Percentiles rank a stretch among this genome's conserved stretches.
Evolutionary conservation across 2,113 vertebrate genomes (phyloP).

Genomic region (Rhadina sibilatrix): DNA sequence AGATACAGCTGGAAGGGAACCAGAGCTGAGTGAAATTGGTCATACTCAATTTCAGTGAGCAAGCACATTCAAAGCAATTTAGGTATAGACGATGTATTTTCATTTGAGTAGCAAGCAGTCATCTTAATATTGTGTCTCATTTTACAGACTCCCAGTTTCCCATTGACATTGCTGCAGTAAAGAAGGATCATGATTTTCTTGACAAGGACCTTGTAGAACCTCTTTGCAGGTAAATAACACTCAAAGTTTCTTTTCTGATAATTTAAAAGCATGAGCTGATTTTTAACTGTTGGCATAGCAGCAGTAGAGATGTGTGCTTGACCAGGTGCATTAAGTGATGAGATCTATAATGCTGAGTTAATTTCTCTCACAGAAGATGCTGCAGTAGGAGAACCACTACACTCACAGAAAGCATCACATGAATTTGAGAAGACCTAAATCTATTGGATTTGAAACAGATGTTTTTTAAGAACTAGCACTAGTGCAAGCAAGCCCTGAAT

Average conservation of each 20-base stretch:
- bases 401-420: neutral
- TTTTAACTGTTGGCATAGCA: neutral
- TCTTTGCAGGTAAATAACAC: slow-evolving; percentile 88
- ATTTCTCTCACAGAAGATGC: neutral
- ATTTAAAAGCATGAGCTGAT: neutral
- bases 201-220: slow-evolving; percentile 98
- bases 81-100: neutral
- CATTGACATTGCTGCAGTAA: slow-evolving; percentile 92
- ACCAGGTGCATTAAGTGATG: neutral
- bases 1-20: neutral
- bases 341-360: neutral
- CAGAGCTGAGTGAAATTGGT: neutral
- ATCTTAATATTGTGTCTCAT: slow-evolving; percentile 15
- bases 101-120: neutral
- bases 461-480: neutral
- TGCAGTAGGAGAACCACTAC: neutral
- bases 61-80: neutral
- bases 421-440: neutral
- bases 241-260: neutral
- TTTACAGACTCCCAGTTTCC: slow-evolving; percentile 91
- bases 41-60: neutral
- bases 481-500: neutral
- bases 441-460: neutral
- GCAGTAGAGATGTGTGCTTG: neutral
- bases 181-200: slow-evolving; percentile 97